A percentile compares a stretch with the other conserved stretches of the same genome.
Conservation (phyloP, 2,113 vertebrate species). For the Microcebus lehilahytsara region DNA sequence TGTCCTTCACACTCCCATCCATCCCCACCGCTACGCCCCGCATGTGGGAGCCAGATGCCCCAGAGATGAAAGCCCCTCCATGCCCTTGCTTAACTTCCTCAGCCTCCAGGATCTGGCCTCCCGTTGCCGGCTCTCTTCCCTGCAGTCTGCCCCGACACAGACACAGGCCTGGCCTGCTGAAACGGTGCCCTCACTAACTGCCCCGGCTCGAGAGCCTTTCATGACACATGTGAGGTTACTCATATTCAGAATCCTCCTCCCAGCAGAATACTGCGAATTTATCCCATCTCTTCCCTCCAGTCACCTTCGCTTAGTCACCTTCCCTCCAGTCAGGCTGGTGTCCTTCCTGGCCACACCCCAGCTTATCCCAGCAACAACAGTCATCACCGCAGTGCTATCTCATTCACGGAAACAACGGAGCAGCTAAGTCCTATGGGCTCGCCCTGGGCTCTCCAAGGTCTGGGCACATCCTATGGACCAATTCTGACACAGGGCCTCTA, state of each 20-base stretch:
- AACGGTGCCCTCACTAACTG: neutral
- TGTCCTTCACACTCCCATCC: neutral
- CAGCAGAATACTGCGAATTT: neutral
- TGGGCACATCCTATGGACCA: neutral
- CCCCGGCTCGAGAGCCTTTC: neutral
- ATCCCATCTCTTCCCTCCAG: neutral
- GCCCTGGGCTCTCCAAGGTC: neutral
- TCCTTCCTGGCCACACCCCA: neutral
- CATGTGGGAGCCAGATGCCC: neutral
- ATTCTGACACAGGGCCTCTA: neutral
- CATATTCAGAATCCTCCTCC: no score
- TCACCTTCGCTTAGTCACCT: neutral
- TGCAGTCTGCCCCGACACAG: neutral
- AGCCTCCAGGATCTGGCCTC: neutral
- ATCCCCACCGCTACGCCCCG: neutral
- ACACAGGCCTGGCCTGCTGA: neutral
- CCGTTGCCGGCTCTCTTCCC: neutral
- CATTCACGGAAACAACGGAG: neutral
- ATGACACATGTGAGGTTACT: neutral
- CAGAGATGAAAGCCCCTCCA: neutral
- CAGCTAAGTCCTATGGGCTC: neutral
- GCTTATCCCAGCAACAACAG: neutral
- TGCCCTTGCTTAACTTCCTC: neutral
- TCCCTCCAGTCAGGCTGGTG: neutral
- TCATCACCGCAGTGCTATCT: neutral